Evolutionary conservation across 1,140 invertebrate species (phyloP).

Genomic region (Sesamia nonagrioides): DNA sequence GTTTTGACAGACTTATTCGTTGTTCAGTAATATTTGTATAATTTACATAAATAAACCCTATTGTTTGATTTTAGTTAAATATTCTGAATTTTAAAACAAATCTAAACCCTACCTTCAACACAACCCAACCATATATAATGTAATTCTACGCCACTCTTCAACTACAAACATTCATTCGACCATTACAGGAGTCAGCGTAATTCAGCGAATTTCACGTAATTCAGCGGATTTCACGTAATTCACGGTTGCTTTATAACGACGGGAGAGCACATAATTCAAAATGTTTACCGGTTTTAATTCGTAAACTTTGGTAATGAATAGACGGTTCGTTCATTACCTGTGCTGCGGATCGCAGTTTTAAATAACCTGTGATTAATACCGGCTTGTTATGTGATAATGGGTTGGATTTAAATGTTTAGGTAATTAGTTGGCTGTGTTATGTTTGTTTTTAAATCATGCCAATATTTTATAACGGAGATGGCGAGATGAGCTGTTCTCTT

Average conservation of each 20-base stretch:
- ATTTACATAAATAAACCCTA: too few relatives aligned
- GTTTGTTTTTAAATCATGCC: too few relatives aligned
- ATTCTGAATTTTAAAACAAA: too few relatives aligned
- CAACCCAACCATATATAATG: neutral
- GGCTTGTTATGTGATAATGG: neutral
- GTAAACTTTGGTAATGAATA: constrained; percentile 43
- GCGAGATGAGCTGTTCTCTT: too few relatives aligned
- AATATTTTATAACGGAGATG: too few relatives aligned
- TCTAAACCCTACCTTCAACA: neutral
- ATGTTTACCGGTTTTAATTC: constrained; percentile 47
- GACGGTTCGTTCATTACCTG: constrained; percentile 30
- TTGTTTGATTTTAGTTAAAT: too few relatives aligned
- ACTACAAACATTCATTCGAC: constrained; percentile 12
- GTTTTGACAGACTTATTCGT: too few relatives aligned
- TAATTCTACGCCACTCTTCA: neutral
- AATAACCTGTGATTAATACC: constrained; percentile 9
- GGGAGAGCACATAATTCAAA: constrained; percentile 38
- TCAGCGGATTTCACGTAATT: constrained; percentile 31
- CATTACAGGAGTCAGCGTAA: neutral
- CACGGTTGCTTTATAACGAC: constrained; percentile 30
- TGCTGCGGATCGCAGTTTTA: constrained; percentile 18
- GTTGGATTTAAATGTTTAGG: neutral
- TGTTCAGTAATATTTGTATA: too few relatives aligned
- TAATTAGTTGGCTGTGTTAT: too few relatives aligned
- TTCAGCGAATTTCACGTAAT: constrained; percentile 14